phyloP scores from a whole-genome alignment of 2,888 invertebrate genomes.

The Steinernema hermaphroditum region DNA sequence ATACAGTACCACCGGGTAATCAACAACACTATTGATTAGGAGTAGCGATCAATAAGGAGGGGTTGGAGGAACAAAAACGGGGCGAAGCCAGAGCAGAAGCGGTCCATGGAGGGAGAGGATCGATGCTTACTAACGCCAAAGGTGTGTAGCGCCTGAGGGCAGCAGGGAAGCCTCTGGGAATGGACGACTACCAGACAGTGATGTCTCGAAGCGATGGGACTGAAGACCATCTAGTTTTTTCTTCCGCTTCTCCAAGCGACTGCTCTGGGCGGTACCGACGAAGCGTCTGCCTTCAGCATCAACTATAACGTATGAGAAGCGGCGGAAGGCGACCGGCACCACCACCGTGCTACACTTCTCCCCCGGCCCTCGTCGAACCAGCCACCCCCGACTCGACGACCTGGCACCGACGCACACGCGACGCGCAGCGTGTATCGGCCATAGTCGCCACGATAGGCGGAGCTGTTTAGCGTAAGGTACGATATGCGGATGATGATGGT shows the following conservation, averaged over 20 bases:
- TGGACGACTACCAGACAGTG: neutral
- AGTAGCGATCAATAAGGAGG: neutral
- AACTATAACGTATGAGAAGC: conserved; percentile 24
- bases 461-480: conserved; percentile 23
- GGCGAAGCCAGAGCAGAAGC: neutral
- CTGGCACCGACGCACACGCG: conserved; percentile 28
- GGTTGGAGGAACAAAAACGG: conserved; percentile 12
- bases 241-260: conserved; percentile 19
- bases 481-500: conserved; percentile 18
- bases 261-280: neutral
- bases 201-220: conserved; percentile 3
- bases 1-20: conserved; percentile 19
- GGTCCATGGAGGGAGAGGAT: neutral
- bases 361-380: conserved; percentile 25
- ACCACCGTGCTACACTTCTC: conserved; percentile 18
- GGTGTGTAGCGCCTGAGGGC: neutral
- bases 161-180: neutral
- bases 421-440: conserved; percentile 20
- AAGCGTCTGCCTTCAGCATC: conserved; percentile 20
- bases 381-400: neutral
- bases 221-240: conserved; percentile 9
- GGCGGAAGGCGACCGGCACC: conserved; percentile 28
- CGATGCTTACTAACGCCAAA: neutral
- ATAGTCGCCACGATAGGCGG: conserved; percentile 16
- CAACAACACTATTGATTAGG: conserved; percentile 26